A percentile compares a stretch with the other conserved stretches of the same genome.
Conservation (phyloP, 92 coral and sea anemone species). For the Blastomussa wellsi region DNA sequence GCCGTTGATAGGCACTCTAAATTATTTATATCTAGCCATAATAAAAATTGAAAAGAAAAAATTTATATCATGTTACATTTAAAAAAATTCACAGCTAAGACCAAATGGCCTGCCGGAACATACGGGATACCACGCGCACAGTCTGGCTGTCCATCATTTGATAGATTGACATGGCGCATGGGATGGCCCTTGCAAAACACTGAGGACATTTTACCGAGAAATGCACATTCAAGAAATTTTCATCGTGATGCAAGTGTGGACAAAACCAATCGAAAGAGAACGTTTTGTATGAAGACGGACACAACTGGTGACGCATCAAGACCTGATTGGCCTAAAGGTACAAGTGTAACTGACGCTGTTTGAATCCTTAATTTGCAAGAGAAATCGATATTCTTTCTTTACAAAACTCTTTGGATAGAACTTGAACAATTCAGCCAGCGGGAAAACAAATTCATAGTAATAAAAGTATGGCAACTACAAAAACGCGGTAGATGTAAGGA, state of each 20-base stretch:
- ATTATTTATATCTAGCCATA: background rate
- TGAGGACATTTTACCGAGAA: conserved; percentile 42
- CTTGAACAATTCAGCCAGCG: no score
- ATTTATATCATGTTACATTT: background rate
- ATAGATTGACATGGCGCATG: conserved; percentile 49
- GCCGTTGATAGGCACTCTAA: background rate
- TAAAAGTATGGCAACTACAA: no score
- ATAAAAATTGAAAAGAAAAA: background rate
- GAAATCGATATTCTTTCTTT: background rate
- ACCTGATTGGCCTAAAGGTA: conserved; percentile 61
- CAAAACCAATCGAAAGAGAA: conserved; percentile 27
- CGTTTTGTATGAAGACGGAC: conserved; percentile 54
- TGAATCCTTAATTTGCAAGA: background rate
- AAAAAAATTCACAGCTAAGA: background rate
- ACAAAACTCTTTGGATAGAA: no score
- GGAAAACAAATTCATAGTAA: no score
- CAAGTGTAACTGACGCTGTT: background rate
- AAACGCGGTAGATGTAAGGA: no score
- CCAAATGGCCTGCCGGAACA: conserved; percentile 56
- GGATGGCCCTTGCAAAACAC: conserved; percentile 69
- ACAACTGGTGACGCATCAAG: conserved; percentile 10
- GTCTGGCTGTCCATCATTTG: conserved; percentile 55
- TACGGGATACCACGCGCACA: conserved; percentile 54
- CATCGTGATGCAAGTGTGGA: conserved; percentile 50
- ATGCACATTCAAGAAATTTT: conserved; percentile 41